These are phyloP conservation scores for Semnornis frantzii DNA, from an alignment of 2,113 vertebrate genomes.

Conservation along the genomic window DNA sequence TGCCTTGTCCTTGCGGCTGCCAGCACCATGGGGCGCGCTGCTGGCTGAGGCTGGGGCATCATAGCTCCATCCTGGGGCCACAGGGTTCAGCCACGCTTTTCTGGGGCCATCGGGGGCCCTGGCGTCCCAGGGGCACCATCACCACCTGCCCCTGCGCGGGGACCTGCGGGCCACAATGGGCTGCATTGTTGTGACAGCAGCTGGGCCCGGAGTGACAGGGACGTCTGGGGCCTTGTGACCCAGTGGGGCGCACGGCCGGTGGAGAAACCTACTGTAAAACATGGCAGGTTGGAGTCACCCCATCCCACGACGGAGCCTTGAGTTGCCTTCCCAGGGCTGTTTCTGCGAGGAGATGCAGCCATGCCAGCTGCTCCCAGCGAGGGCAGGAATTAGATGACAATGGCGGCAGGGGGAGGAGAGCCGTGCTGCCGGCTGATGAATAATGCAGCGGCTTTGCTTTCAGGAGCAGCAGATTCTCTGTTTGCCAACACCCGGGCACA, in stretches of 20 bases:
- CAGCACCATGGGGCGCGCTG: background rate
- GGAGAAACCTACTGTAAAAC: background rate
- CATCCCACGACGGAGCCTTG: background rate
- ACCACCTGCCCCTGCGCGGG: background rate
- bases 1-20: background rate
- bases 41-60: accelerated
- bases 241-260: accelerated
- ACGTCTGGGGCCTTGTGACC: background rate
- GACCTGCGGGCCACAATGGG: constrained; percentile 20
- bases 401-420: background rate
- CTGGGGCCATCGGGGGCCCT: background rate
- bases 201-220: constrained; percentile 19
- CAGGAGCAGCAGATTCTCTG: background rate
- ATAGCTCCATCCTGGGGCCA: background rate
- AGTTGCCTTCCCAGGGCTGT: background rate
- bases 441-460: background rate
- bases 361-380: background rate
- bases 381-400: constrained; percentile 8
- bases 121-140: background rate
- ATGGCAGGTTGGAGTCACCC: background rate
- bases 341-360: background rate
- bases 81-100: background rate
- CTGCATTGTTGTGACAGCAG: constrained; percentile 25
- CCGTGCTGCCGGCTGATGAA: constrained; percentile 26
- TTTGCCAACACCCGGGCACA: background rate